These are phyloP conservation scores for Carcharodon carcharias DNA, from an alignment of 2,797 vertebrate genomes.

Conservation along the genomic window DNA sequence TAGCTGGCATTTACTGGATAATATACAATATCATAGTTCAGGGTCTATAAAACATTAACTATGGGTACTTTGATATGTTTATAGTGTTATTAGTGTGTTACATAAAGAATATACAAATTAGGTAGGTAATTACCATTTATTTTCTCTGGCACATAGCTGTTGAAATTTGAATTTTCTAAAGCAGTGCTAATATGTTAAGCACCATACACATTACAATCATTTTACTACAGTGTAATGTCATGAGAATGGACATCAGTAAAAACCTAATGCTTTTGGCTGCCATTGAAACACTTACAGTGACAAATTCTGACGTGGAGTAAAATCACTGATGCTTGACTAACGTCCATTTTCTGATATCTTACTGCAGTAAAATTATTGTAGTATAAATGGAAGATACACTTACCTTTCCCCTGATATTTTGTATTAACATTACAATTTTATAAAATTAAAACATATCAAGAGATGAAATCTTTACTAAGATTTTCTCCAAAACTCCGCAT, in stretches of 20 bases:
- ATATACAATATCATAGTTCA: conserved; percentile 2
- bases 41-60: conserved; percentile 33
- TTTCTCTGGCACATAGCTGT: conserved; percentile 30
- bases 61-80: conserved; percentile 34
- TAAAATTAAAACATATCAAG: neutral
- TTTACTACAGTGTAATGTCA: conserved; percentile 33
- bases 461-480: neutral
- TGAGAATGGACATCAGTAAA: conserved; percentile 28
- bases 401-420: neutral
- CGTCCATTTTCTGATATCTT: neutral
- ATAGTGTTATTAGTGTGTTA: conserved; percentile 30
- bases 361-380: neutral
- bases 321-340: conserved; percentile 20
- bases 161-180: conserved; percentile 35
- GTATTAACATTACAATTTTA: neutral
- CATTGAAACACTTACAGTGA: conserved; percentile 32
- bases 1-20: conserved; percentile 22
- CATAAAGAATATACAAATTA: conserved; percentile 38
- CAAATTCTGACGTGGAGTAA: conserved; percentile 18
- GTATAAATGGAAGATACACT: neutral
- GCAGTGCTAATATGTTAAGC: conserved; percentile 20
- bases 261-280: conserved; percentile 13
- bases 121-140: conserved; percentile 34
- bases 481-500: conserved; percentile 21
- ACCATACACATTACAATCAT: conserved; percentile 31